Conservation (phyloP, 2,113 vertebrate species). For the Tinamus guttatus region DNA sequence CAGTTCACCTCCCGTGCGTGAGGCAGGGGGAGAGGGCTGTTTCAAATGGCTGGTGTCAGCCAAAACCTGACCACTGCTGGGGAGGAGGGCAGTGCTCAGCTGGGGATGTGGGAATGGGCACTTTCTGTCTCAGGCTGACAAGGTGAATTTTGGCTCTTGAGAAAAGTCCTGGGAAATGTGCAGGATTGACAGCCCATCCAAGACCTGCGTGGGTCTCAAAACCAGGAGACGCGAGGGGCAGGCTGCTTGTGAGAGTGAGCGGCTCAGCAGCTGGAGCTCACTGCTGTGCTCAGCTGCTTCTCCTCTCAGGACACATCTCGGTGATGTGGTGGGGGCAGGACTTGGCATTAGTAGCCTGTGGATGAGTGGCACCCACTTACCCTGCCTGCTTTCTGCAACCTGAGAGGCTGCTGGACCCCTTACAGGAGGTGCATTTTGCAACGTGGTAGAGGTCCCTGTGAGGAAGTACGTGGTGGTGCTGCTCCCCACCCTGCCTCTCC, state of each 20-base stretch:
- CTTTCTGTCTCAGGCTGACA: not conserved
- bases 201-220: not conserved
- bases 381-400: not conserved
- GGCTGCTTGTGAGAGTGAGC: not conserved
- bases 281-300: no score
- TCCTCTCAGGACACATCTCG: no score
- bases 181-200: not conserved
- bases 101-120: not conserved
- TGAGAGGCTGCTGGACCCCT: no score
- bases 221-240: not conserved
- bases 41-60: not conserved
- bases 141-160: not conserved
- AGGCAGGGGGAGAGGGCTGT: not conserved
- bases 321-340: not conserved
- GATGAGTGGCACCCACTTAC: not conserved
- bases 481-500: not conserved
- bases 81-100: not conserved
- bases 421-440: not conserved
- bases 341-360: not conserved
- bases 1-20: not conserved
- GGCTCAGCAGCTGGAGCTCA: not conserved
- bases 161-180: not conserved
- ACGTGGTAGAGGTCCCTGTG: not conserved
- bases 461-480: not conserved
- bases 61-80: not conserved